Evolutionary conservation across 2,888 invertebrate genomes (phyloP).

Genomic region (Tachina lurida): DNA sequence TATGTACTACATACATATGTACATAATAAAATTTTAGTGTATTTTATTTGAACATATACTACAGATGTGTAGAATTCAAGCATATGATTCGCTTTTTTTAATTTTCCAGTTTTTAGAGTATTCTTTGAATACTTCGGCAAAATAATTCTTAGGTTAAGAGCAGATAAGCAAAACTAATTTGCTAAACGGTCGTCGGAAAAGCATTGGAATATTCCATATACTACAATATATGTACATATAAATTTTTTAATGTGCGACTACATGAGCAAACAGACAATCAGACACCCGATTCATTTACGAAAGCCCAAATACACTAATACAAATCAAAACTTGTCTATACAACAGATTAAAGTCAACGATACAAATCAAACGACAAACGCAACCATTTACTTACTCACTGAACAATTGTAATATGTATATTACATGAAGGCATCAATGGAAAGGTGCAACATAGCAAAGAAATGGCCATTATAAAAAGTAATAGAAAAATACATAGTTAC

Average conservation of each 20-base stretch:
- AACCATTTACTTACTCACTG: constrained; percentile 45
- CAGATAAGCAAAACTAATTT: neutral
- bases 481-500: neutral
- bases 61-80: too few species aligned
- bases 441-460: constrained; percentile 27
- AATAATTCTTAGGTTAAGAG: neutral
- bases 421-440: constrained; percentile 46
- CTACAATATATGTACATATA: neutral
- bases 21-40: too few species aligned
- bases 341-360: constrained; percentile 32
- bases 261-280: constrained; percentile 9
- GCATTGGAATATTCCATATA: neutral
- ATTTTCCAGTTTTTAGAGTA: neutral
- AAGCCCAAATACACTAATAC: constrained; percentile 52
- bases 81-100: too few species aligned
- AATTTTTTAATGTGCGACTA: neutral
- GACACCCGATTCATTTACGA: constrained; percentile 50
- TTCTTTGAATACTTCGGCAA: neutral
- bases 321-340: constrained; percentile 41
- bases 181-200: neutral
- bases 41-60: too few species aligned
- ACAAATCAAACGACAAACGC: constrained; percentile 38
- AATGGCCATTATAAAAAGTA: constrained; percentile 23
- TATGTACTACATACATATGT: too few species aligned
- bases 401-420: constrained; percentile 1